Base-by-base conservation (phyloP, 1,140 invertebrate species). In the Kradibia gibbosae region DNA sequence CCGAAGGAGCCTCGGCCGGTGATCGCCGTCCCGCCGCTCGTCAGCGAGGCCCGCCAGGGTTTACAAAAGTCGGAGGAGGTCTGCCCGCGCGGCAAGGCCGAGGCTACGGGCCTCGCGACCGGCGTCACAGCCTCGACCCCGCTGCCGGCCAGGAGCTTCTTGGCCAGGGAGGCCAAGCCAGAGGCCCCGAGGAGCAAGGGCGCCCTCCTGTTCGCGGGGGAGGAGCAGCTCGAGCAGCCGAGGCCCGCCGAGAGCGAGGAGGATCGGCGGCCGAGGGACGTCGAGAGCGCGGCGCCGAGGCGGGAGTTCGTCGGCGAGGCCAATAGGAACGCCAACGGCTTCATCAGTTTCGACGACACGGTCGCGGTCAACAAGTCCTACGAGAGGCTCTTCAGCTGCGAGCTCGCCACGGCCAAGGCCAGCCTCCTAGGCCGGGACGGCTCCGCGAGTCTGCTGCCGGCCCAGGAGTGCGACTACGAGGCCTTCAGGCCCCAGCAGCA, bases 401-500 rank as follows among this genome's bases (percentile, higher is more conserved):
- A 85, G 42, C 60, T 83, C 15, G 45, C 76, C 20, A 42, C n/a
- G 10, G 82, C 34, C 55, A 34, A n/a, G 45, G 65, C 17, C 31
- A 62, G 82, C 53, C 42, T 83, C 53, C 1, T 60, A 62, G 45
- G 77, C 22, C 34, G 28, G 22, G 50, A 82, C 22, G 39, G 42
- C 8, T 72, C 31, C 36, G 65, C 73, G 11, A 76, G 45, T 71
- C 2, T 31, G 71, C 17, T 42, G 48, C 60, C 39, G 1, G n/a
- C 13, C 28, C 65, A 72, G 5, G 74, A 80, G 70, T 60, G 42
- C 4, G 86, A 89, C 5, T 90, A 89, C 72, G 70, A 82, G 20
- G 75, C 85, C 1, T 90, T 90, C 42, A 83, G 86, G 34, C 89
- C 89, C 31, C 84, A 88, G 22, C 82, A 86, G 36, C 88, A 90